Conservation (phyloP, 2,797 vertebrate species). For the Cynodonichthys magdalenae region DNA sequence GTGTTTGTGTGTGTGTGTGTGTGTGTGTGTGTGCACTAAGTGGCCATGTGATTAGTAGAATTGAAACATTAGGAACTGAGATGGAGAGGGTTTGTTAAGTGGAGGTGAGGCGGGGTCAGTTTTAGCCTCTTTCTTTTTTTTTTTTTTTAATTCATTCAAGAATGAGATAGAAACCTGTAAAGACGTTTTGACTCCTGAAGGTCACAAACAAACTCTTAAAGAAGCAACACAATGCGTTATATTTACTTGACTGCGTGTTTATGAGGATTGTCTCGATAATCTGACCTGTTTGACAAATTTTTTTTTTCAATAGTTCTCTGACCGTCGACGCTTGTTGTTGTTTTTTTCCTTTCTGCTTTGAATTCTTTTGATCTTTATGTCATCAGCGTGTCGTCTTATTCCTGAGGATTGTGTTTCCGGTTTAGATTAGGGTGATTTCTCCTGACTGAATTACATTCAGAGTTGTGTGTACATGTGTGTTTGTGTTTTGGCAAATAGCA, state of each 20-base stretch:
- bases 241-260: constrained; percentile 4
- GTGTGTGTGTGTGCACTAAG: constrained; percentile 43
- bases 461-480: constrained; percentile 12
- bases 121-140: constrained; percentile 26
- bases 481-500: constrained; percentile 28
- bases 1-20: constrained; percentile 12
- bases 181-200: constrained; percentile 18
- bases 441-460: constrained; percentile 67
- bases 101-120: constrained; percentile 47
- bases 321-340: constrained; percentile 58
- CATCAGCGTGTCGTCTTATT: constrained; percentile 54
- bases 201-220: constrained; percentile 16
- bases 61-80: constrained; percentile 75
- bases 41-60: constrained; percentile 73
- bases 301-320: constrained; percentile 83
- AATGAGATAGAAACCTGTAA: constrained; percentile 17
- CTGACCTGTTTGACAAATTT: constrained; percentile 85
- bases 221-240: constrained; percentile 9
- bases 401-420: constrained; percentile 67
- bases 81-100: constrained; percentile 71
- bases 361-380: constrained; percentile 75
- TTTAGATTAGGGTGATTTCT: constrained; percentile 83
- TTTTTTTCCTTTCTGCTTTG: constrained; percentile 53
- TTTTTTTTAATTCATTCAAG: constrained; percentile 15
- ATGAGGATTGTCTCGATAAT: constrained; percentile 82